Percentiles rank a stretch among this genome's conserved stretches.
These are phyloP conservation scores for Cygnus atratus DNA, from an alignment of 2,113 vertebrate species.

Conservation along the genomic window DNA sequence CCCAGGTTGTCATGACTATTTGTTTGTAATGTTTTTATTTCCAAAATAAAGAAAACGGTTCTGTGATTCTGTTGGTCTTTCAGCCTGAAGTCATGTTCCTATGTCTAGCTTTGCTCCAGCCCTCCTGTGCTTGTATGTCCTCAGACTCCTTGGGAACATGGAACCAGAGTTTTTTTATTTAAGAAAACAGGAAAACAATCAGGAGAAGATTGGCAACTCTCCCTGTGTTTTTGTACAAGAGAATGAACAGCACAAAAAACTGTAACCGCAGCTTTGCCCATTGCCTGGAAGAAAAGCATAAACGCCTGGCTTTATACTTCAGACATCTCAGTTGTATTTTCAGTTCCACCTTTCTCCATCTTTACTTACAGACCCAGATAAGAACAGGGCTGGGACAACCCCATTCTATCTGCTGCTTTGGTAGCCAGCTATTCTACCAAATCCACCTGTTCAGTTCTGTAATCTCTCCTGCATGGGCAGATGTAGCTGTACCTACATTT, in stretches of 20 bases:
- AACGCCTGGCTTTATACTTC: not conserved
- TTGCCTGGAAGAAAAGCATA: not conserved
- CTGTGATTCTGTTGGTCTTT: not conserved
- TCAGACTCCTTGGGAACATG: not conserved
- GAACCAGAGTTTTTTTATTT: not conserved
- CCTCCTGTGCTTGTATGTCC: not conserved
- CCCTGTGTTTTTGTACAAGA: not conserved
- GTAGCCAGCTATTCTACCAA: not conserved
- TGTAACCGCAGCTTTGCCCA: not conserved
- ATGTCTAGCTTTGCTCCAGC: not conserved
- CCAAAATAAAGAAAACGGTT: not conserved
- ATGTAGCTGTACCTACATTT: not conserved
- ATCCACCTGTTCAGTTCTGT: not conserved
- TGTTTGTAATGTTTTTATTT: not conserved
- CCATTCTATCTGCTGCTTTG: not conserved
- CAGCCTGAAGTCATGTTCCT: not conserved
- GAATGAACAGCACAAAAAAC: not conserved
- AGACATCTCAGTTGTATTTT: not conserved
- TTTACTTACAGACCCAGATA: not conserved
- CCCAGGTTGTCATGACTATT: not conserved
- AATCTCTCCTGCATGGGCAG: not conserved
- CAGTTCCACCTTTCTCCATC: not conserved
- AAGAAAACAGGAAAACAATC: not conserved
- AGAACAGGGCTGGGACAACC: not conserved
- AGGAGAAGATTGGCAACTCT: not conserved